These are phyloP conservation scores for Telmatherina bonti DNA, from an alignment of 2,797 vertebrate genomes.

Conservation along the genomic window DNA sequence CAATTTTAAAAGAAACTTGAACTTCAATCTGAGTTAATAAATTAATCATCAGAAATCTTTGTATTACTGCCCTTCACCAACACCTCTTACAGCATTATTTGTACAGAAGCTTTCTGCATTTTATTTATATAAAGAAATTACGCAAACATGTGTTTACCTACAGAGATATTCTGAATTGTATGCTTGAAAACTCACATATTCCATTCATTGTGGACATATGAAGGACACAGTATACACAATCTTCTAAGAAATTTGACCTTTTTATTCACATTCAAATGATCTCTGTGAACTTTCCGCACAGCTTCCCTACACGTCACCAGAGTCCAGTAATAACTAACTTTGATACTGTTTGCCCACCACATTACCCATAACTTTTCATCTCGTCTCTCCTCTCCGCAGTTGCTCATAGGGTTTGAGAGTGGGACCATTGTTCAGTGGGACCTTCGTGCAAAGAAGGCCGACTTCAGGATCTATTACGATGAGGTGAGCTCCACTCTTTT, in stretches of 20 bases:
- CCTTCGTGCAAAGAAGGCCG: constrained; percentile 91
- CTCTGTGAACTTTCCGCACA: background rate
- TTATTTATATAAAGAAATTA: too few species aligned
- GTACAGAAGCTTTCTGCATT: too few species aligned
- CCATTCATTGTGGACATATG: too few species aligned
- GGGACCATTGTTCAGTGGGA: constrained; percentile 98
- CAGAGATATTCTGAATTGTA: too few species aligned
- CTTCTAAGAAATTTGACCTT: background rate
- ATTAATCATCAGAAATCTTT: too few species aligned
- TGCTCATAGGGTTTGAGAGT: constrained; percentile 96
- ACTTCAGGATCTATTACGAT: constrained; percentile 96
- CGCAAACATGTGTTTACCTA: too few species aligned
- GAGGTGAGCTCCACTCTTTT: constrained; percentile 86
- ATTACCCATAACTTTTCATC: background rate
- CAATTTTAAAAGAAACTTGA: too few species aligned
- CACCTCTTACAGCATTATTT: too few species aligned
- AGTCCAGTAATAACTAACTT: background rate
- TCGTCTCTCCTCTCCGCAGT: constrained; percentile 73
- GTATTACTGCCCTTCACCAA: too few species aligned
- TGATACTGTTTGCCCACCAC: background rate
- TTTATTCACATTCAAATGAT: background rate
- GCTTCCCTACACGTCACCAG: background rate
- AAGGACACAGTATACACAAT: too few species aligned
- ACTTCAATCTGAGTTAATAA: too few species aligned
- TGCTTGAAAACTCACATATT: too few species aligned